Evolutionary conservation across 2,797 vertebrate species (phyloP).

Genomic region (Champsocephalus gunnari): DNA sequence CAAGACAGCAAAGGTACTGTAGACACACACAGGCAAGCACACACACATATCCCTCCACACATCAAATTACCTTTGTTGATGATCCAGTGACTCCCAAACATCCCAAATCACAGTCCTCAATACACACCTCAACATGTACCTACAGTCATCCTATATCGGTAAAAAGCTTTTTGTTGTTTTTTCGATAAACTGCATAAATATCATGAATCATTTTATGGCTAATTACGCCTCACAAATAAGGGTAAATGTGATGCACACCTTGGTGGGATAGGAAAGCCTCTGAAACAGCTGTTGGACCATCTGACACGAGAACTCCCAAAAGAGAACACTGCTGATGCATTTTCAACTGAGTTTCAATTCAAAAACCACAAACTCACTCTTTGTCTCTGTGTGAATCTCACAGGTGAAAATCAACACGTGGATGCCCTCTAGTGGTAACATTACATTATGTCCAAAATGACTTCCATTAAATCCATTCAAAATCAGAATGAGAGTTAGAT

Average conservation of each 20-base stretch:
- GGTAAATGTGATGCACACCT: conserved; percentile 31
- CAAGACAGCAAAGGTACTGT: conserved; percentile 16
- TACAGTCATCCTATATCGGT: background rate
- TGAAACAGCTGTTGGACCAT: conserved; percentile 43
- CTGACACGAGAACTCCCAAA: conserved; percentile 33
- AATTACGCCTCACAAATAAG: conserved; percentile 29
- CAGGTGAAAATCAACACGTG: conserved; percentile 40
- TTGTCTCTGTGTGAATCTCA: background rate
- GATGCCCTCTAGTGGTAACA: conserved; percentile 64
- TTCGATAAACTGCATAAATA: conserved; percentile 27
- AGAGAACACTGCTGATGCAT: conserved; percentile 27
- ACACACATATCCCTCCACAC: background rate
- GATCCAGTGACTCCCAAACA: conserved; percentile 21
- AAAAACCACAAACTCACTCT: background rate
- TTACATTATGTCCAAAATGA: background rate
- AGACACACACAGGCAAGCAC: background rate
- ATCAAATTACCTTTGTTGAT: conserved; percentile 3
- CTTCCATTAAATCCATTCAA: background rate
- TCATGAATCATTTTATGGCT: conserved; percentile 34
- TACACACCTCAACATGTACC: background rate
- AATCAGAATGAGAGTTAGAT: too few species aligned
- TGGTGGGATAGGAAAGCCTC: conserved; percentile 9
- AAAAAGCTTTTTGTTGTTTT: background rate
- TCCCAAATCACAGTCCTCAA: background rate
- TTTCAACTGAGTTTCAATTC: conserved; percentile 29